phyloP scores from a whole-genome alignment of 1,140 invertebrate genomes.

The Halictus rubicundus region DNA sequence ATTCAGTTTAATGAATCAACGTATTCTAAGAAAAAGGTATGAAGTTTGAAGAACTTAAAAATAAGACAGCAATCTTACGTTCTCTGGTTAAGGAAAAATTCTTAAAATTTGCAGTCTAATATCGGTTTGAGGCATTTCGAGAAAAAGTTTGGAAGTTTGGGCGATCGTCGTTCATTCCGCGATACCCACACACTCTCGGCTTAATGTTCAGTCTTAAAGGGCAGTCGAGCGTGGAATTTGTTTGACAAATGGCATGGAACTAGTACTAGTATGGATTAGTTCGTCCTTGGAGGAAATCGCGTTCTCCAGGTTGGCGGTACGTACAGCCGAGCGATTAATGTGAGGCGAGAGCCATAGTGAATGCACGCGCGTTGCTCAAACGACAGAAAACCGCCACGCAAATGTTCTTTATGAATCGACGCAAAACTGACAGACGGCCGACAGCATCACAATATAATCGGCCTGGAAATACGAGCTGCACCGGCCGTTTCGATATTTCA shows the following conservation, averaged over 20 bases:
- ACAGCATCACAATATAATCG: constrained; percentile 3
- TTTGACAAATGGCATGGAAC: constrained; percentile 46
- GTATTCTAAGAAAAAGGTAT: too few relatives aligned
- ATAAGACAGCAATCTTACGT: too few relatives aligned
- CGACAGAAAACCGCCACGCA: neutral
- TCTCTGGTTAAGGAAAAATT: too few relatives aligned
- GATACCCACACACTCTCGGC: constrained; percentile 26
- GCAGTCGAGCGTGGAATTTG: constrained; percentile 44
- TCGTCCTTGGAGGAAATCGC: constrained; percentile 46
- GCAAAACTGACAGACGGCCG: constrained; percentile 5
- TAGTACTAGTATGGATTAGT: constrained; percentile 27
- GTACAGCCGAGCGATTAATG: constrained; percentile 34
- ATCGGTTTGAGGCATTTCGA: too few relatives aligned
- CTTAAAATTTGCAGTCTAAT: too few relatives aligned
- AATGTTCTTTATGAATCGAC: constrained; percentile 22
- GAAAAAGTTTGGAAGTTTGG: neutral
- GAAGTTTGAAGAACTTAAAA: too few relatives aligned
- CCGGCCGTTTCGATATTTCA: constrained; percentile 12
- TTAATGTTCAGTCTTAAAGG: constrained; percentile 40
- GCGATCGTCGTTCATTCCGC: constrained; percentile 10
- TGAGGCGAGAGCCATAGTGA: constrained; percentile 24
- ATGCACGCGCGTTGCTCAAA: neutral
- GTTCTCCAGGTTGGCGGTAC: constrained; percentile 44
- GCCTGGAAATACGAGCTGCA: neutral
- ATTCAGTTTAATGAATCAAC: too few relatives aligned